Evolutionary conservation across 2,797 vertebrate genomes (phyloP), one percentile per base, ranked within the genome.

Genomic region (Sylvilagus floridanus): DNA sequence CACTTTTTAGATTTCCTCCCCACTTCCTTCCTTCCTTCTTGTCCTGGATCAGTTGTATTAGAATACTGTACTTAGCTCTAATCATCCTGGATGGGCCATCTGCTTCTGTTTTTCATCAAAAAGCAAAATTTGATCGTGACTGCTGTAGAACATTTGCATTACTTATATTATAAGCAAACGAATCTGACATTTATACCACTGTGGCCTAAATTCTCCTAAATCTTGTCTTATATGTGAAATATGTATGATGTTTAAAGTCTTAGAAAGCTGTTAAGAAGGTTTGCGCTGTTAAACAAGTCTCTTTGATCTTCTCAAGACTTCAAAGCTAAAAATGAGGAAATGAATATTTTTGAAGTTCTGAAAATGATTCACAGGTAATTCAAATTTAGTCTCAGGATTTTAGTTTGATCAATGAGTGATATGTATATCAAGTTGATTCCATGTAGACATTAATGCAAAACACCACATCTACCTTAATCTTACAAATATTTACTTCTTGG

Each of bases 261-360:
- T 87, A 91, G 86, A 62, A 93, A 90, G 66, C 54, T 96, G 90
- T 97, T 97, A 97, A 92, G 35, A 96, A 92, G 84, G 81, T 95
- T 81, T 96, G 77, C 88, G 82, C 66, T 79, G 66, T 9, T 90
- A 84, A 82, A 60, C 26, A 89, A 93, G 69, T 86, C 72, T 78
- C 90, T 98, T 98, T 98, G 96, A 97, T 97, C 84, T 95, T 92
- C 89, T 79, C 21, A 78, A 81, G 78, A 62, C 83, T 95, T 96
- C 96, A 96, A 89, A 96, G 93, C 30, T 93, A 32, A 75, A 90
- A 92, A 73, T 82, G 42, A 82, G 94, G 81, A 92, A 93, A 83
- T 96, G 88, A 97, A 88, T 96, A 94, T 82, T 77, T 92, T 63
- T 97, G 94, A 90, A 35, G 8, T 90, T 95, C 94, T 96, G 73